phyloP scores from a whole-genome alignment of 2,797 vertebrate species.

The Tokudaia muenninki region DNA sequence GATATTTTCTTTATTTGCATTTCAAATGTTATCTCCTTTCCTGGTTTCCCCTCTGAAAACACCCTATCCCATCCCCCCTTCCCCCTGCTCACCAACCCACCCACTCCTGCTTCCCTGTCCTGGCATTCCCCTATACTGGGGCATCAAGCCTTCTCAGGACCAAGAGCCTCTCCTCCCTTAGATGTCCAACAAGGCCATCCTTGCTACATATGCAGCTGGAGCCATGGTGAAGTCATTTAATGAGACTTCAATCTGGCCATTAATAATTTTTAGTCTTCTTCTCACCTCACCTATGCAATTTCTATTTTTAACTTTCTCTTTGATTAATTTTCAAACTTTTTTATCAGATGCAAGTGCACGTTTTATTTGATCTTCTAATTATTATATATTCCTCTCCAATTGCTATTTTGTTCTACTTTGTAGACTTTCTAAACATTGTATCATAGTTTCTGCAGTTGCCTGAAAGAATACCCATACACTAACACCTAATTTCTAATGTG shows the following conservation, averaged over 20 bases:
- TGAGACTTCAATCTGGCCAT: neutral
- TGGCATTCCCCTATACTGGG: too few species aligned
- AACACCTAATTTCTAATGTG: neutral
- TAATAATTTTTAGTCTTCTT: neutral
- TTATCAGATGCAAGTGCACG: neutral
- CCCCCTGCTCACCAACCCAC: too few species aligned
- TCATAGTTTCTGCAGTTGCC: neutral
- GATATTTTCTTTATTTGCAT: too few species aligned
- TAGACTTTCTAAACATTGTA: neutral
- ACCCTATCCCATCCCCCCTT: too few species aligned
- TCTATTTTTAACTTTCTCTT: slow-evolving; percentile 11
- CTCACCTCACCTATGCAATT: neutral
- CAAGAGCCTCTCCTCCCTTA: too few species aligned
- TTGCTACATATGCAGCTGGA: too few species aligned
- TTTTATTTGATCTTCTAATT: neutral
- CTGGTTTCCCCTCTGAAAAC: too few species aligned
- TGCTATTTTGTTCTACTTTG: neutral
- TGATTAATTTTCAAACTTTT: slow-evolving; percentile 27
- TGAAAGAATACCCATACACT: neutral
- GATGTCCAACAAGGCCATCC: too few species aligned
- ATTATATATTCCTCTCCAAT: neutral
- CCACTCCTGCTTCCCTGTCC: too few species aligned
- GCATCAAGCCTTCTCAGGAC: too few species aligned
- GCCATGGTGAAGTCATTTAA: neutral
- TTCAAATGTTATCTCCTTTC: too few species aligned